Base-by-base conservation (phyloP, 1,140 invertebrate species). In the Prorops nasuta region DNA sequence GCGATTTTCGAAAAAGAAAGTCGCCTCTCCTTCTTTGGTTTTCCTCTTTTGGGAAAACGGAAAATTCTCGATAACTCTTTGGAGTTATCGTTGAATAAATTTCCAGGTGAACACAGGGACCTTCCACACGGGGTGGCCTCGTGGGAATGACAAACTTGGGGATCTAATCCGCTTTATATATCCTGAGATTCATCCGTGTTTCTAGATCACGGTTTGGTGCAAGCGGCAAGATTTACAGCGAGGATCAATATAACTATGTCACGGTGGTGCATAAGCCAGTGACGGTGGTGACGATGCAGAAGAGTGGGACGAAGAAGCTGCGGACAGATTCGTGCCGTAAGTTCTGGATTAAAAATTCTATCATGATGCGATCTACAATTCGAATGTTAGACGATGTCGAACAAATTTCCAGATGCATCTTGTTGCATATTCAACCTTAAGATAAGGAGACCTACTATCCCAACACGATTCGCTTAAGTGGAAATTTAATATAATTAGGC, bases 201-300 rank as follows among this genome's bases (percentile, higher is more conserved):
- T 77, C 74, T 77, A 72, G 71, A 76, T 74, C 77, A 76, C 72
- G 76, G 76, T 81, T 79, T 78, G 73, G 74, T 76, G 69, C 73
- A 79, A 74, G 63, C 66, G 69, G 65, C 48, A 77, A 68, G 74
- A 77, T 74, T 73, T 73, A 71, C 69, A 69, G 57, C 63, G 60
- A 61, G 57, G 63, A 69, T 69, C 61, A 62, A 53, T 63, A 65
- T 61, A 70, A 70, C 67, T 66, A 64, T 71, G 71, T 71, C 69
- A 71, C 63, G 69, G 56, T 59, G 60, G 63, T 67, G 64, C 65
- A 63, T 67, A 54, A 45, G 57, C 59, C 51, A 54, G 60, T 63
- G 56, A 60, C 57, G 58, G 54, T 66, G 47, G 42, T 49, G 52
- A 53, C 48, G 52, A 41, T 50, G 51, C 18, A 56, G 40, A 49